These are phyloP conservation scores for Venusia cambrica DNA, from an alignment of 2,888 invertebrate species.

Conservation along the genomic window DNA sequence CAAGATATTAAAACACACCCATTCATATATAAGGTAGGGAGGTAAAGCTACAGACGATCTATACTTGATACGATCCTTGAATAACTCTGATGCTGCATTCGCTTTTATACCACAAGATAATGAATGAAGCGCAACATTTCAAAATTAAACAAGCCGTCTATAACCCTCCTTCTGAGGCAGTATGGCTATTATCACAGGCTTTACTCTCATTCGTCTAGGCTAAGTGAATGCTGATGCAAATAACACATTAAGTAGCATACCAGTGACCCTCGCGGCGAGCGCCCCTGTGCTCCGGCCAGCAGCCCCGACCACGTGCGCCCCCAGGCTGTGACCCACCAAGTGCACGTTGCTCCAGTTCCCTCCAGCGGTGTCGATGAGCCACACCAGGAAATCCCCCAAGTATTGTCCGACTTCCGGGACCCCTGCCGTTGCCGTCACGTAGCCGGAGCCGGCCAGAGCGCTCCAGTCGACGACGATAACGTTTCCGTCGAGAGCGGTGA, in stretches of 20 bases:
- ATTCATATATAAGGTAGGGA: too few species aligned
- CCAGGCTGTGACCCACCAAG: conserved; percentile 69
- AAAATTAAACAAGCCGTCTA: too few species aligned
- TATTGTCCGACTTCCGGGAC: conserved; percentile 54
- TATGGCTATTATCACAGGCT: too few species aligned
- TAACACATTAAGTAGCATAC: conserved; percentile 39
- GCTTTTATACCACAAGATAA: too few species aligned
- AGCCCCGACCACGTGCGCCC: conserved; percentile 66
- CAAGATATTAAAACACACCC: too few species aligned
- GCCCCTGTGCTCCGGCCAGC: conserved; percentile 49
- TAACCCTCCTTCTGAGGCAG: too few species aligned
- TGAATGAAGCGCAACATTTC: too few species aligned
- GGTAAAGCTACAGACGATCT: too few species aligned
- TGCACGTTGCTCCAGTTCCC: conserved; percentile 63
- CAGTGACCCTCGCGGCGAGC: conserved; percentile 47
- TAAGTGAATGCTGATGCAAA: too few species aligned
- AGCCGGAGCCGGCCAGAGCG: conserved; percentile 39
- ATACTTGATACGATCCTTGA: too few species aligned
- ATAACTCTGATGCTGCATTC: too few species aligned
- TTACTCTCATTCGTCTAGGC: too few species aligned
- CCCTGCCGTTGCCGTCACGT: conserved; percentile 47
- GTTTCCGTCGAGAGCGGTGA: conserved; percentile 52
- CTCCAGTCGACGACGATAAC: conserved; percentile 70
- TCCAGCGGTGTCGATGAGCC: conserved; percentile 56
- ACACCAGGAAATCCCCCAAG: conserved; percentile 62